Conservation (phyloP, 2,113 vertebrate species). For the Meleagris gallopavo region DNA sequence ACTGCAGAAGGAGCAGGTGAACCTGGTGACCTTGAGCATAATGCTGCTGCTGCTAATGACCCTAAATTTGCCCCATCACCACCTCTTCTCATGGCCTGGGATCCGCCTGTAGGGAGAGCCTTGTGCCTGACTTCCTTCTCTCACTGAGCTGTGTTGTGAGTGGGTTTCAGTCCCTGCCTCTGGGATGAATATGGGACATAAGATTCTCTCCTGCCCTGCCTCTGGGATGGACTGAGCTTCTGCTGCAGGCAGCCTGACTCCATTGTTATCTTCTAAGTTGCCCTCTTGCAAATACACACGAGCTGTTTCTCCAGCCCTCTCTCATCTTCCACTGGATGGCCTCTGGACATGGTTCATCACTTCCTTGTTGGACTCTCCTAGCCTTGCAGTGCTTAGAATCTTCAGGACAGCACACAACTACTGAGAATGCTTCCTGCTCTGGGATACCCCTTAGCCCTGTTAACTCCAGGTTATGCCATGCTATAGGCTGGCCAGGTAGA, state of each 20-base stretch:
- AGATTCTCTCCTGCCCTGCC: neutral
- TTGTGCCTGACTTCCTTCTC: fast-evolving
- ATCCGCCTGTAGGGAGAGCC: neutral
- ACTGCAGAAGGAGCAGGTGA: neutral
- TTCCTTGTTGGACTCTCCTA: neutral
- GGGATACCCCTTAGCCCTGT: too few species aligned
- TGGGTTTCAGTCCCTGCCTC: fast-evolving
- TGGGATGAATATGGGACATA: fast-evolving
- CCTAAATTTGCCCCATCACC: neutral
- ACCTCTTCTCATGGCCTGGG: neutral
- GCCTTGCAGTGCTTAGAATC: neutral
- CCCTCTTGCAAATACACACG: neutral
- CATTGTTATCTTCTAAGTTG: neutral
- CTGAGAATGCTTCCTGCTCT: neutral
- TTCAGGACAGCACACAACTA: neutral
- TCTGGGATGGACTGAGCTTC: fast-evolving
- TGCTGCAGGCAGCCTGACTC: neutral
- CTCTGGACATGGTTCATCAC: neutral
- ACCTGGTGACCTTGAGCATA: neutral
- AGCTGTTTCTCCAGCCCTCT: neutral
- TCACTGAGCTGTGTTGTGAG: fast-evolving
- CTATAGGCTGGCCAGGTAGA: neutral
- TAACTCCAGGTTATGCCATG: neutral
- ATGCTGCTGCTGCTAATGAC: neutral
- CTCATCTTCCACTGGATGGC: neutral